Evolutionary conservation across 2,797 vertebrate species (phyloP).

Genomic region (Sebastes reedi): DNA sequence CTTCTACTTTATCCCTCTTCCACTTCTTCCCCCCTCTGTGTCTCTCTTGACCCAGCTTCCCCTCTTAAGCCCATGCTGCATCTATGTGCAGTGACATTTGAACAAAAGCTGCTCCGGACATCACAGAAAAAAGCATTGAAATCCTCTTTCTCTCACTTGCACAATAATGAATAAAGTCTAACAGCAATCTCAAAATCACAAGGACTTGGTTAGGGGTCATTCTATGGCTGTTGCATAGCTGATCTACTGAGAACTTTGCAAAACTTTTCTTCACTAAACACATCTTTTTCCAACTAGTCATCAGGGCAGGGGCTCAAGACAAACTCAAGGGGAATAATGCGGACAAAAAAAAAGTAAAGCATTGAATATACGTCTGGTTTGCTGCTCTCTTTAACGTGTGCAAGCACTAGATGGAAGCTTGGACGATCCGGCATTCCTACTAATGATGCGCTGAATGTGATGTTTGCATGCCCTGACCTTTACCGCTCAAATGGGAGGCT

Average conservation of each 20-base stretch:
- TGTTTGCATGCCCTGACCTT: conserved; percentile 68
- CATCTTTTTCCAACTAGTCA: conserved; percentile 1
- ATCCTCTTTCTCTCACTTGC: conserved; percentile 9
- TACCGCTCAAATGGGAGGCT: conserved; percentile 50
- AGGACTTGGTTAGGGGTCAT: conserved; percentile 33
- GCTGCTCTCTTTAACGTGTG: not conserved
- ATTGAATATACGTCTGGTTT: not conserved
- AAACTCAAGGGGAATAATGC: conserved; percentile 2
- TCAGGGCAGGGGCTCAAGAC: not conserved
- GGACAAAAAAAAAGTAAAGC: conserved; percentile 7
- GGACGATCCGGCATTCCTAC: conserved; percentile 42
- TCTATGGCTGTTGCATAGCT: not conserved
- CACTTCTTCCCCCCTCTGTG: conserved; percentile 26
- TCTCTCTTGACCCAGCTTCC: conserved; percentile 50
- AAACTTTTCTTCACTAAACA: conserved; percentile 17
- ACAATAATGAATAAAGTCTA: conserved; percentile 3
- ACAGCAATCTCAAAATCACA: conserved; percentile 14
- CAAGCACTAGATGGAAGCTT: not conserved
- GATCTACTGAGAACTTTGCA: not conserved
- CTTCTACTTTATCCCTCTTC: conserved; percentile 36
- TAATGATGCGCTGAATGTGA: conserved; percentile 42
- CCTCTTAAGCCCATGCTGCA: conserved; percentile 49
- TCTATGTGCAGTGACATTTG: conserved; percentile 52
- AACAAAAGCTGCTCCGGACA: conserved; percentile 56
- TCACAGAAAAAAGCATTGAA: conserved; percentile 39